Conservation (phyloP, 2,888 invertebrate species). For the Limnephilus rhombicus region DNA sequence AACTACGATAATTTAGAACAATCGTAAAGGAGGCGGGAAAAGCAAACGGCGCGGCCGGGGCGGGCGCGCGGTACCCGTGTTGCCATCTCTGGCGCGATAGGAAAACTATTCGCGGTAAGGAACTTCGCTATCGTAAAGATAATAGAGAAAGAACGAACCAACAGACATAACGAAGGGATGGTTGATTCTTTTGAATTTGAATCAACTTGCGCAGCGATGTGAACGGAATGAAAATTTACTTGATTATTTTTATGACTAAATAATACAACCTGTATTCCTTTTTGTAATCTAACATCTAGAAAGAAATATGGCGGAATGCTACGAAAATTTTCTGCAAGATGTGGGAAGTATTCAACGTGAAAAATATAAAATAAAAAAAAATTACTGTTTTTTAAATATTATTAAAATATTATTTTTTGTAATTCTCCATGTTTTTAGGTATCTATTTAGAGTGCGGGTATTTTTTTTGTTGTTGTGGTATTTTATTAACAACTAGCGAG, state of each 20-base stretch:
- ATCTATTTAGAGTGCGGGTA: no score
- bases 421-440: no score
- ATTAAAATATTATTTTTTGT: no score
- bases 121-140: constrained; percentile 59
- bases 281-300: not conserved
- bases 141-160: not conserved
- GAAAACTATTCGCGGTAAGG: constrained; percentile 14
- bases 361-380: no score
- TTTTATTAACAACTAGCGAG: no score
- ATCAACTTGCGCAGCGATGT: not conserved
- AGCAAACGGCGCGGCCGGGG: not conserved
- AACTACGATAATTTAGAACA: constrained; percentile 32
- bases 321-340: no score
- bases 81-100: constrained; percentile 52
- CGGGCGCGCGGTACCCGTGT: constrained; percentile 24
- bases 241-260: not conserved
- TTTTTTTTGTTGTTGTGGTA: no score
- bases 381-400: no score
- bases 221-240: not conserved
- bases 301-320: no score
- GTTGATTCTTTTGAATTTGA: not conserved
- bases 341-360: no score
- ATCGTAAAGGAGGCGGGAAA: constrained; percentile 29
- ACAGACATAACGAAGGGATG: not conserved
- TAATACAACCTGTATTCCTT: not conserved